A percentile compares a stretch with the other conserved stretches of the same genome.
phyloP scores from a whole-genome alignment of 2,797 vertebrate genomes.

The Sebastiscus albofasciatus region DNA sequence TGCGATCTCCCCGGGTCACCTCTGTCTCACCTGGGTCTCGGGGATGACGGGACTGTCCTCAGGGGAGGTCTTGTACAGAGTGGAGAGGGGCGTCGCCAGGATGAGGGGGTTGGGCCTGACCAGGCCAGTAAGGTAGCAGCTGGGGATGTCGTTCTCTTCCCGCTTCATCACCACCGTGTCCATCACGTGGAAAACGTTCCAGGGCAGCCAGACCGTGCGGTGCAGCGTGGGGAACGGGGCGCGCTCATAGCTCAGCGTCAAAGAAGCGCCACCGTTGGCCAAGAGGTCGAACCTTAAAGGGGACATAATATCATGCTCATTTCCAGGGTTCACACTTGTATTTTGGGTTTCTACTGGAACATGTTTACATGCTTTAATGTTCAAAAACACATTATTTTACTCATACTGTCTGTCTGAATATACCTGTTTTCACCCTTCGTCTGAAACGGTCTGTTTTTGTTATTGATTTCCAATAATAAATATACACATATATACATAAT shows the following conservation, averaged over 20 bases:
- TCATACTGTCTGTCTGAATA: neutral
- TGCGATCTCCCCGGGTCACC: neutral
- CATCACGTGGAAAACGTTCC: slow-evolving; percentile 97
- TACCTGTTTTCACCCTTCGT: neutral
- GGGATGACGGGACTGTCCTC: slow-evolving; percentile 96
- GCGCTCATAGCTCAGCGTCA: slow-evolving; percentile 93
- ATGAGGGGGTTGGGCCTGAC: slow-evolving; percentile 92
- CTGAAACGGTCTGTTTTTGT: no score
- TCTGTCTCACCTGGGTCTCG: slow-evolving; percentile 92
- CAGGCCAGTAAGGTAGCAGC: slow-evolving; percentile 94
- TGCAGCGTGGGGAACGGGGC: slow-evolving; percentile 91
- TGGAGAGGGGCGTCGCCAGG: slow-evolving; percentile 93
- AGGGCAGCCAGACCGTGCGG: slow-evolving; percentile 96
- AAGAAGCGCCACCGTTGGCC: slow-evolving; percentile 93
- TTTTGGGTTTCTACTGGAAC: neutral
- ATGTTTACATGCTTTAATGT: neutral
- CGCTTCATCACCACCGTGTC: slow-evolving; percentile 97
- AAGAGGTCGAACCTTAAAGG: slow-evolving; percentile 93
- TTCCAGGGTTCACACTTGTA: neutral
- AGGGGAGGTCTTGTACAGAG: slow-evolving; percentile 92
- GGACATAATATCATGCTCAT: neutral
- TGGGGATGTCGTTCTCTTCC: slow-evolving; percentile 94
- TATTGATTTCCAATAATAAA: no score
- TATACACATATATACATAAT: no score
- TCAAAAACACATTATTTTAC: neutral